phyloP scores from a whole-genome alignment of 2,888 invertebrate species.

The Temnothorax rugatulus region DNA sequence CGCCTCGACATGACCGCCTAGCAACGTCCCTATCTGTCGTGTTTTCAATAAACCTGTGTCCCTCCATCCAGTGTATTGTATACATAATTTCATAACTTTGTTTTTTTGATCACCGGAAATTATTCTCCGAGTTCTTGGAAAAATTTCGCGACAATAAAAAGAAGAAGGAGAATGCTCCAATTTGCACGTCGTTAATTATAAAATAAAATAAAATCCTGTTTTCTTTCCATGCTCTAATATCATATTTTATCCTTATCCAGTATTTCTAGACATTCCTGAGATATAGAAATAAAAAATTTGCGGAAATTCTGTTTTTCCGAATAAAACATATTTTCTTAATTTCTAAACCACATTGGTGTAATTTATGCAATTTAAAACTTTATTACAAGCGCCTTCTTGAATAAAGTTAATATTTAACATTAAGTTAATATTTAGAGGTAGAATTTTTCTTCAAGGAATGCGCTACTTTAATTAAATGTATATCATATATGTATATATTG shows the following conservation, averaged over 20 bases:
- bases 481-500: conserved; percentile 24
- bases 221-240: not conserved
- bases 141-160: not conserved
- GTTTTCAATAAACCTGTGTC: conserved; percentile 17
- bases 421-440: not conserved
- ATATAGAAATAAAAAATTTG: not conserved
- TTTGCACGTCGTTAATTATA: conserved; percentile 23
- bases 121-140: not conserved
- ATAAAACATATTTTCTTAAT: not conserved
- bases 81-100: not conserved
- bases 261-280: not conserved
- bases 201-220: not conserved
- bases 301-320: not conserved
- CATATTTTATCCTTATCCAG: not conserved
- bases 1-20: not conserved
- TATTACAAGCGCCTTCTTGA: not conserved
- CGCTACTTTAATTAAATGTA: conserved; percentile 44
- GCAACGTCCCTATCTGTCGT: not conserved
- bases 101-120: conserved; percentile 1
- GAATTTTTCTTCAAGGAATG: conserved; percentile 22
- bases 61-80: not conserved
- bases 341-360: not conserved
- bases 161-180: not conserved
- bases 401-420: not conserved
- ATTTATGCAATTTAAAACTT: not conserved